These are phyloP conservation scores for Rhopilema esculentum DNA, from an alignment of 30 jellyfish, hydroid and myxozoan genomes.

Conservation along the genomic window DNA sequence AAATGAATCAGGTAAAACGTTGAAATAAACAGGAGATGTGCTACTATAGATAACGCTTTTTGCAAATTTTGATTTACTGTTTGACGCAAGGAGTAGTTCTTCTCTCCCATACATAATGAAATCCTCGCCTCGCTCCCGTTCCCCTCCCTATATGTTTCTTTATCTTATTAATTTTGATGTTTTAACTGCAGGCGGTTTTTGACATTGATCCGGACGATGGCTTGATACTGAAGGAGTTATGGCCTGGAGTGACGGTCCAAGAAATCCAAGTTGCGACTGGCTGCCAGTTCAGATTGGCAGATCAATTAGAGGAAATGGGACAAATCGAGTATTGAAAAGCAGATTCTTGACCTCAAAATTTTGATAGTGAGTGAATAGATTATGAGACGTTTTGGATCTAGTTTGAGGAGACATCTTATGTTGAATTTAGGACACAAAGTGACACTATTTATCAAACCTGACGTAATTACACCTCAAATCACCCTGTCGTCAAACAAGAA, in stretches of 20 bases:
- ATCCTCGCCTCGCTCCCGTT: not conserved
- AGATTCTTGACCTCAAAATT: not conserved
- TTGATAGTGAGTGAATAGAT: not conserved
- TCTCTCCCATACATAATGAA: not conserved
- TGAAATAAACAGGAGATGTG: too few relatives aligned
- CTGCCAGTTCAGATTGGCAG: constrained; percentile 84
- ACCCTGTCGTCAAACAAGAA: too few relatives aligned
- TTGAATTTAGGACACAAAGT: too few relatives aligned
- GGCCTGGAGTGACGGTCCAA: constrained; percentile 93
- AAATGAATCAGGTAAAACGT: too few relatives aligned
- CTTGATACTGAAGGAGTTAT: constrained; percentile 73
- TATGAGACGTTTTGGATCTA: too few relatives aligned
- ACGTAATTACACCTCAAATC: too few relatives aligned
- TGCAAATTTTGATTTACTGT: too few relatives aligned
- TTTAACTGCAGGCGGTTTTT: constrained; percentile 78
- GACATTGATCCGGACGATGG: constrained; percentile 90
- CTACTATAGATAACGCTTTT: too few relatives aligned
- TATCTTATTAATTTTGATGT: not conserved
- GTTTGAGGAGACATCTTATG: too few relatives aligned
- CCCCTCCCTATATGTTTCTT: not conserved
- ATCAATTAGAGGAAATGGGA: constrained; percentile 78
- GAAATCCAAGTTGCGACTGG: constrained; percentile 89
- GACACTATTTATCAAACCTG: too few relatives aligned
- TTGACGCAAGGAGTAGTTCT: not conserved
- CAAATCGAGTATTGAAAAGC: constrained; percentile 15